Evolutionary conservation across 2,797 vertebrate species (phyloP).

Genomic region (Rhinogobio ventralis): DNA sequence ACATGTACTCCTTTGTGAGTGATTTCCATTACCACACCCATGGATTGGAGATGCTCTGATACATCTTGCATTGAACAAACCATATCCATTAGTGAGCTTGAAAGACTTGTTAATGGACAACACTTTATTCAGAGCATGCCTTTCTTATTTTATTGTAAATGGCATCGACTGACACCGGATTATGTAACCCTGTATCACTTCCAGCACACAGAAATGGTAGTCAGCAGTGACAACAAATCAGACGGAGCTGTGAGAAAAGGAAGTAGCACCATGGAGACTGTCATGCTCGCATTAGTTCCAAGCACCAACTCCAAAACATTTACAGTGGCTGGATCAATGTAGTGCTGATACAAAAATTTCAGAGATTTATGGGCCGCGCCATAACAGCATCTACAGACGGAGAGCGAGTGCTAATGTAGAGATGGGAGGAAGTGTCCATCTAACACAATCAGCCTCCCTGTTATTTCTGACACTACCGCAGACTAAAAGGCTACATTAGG

Average conservation of each 20-base stretch:
- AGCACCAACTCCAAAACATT: slow-evolving; percentile 34
- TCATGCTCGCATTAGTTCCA: slow-evolving; percentile 16
- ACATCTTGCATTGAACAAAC: slow-evolving; percentile 46
- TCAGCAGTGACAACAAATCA: slow-evolving; percentile 47
- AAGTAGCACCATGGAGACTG: not conserved
- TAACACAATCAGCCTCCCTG: slow-evolving; percentile 46
- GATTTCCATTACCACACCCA: slow-evolving; percentile 42
- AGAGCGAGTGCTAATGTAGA: slow-evolving; percentile 30
- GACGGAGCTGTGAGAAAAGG: slow-evolving; percentile 19
- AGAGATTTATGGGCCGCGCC: slow-evolving; percentile 30
- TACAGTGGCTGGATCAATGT: slow-evolving; percentile 47
- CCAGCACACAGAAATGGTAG: slow-evolving; percentile 36
- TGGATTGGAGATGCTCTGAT: slow-evolving; percentile 43
- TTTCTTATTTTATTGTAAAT: slow-evolving; percentile 39
- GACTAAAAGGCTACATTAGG: slow-evolving; percentile 46
- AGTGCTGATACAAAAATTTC: slow-evolving; percentile 40
- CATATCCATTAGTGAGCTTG: slow-evolving; percentile 42
- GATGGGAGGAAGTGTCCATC: slow-evolving; percentile 44
- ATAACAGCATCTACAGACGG: slow-evolving; percentile 30
- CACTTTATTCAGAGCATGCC: slow-evolving; percentile 32
- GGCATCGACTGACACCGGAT: slow-evolving; percentile 23
- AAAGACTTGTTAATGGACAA: slow-evolving; percentile 51
- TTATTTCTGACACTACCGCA: slow-evolving; percentile 47
- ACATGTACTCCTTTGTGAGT: slow-evolving; percentile 37
- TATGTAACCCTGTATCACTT: slow-evolving; percentile 32